Evolutionary conservation across 1,140 invertebrate species (phyloP).

Genomic region (Lepidurus apus): DNA sequence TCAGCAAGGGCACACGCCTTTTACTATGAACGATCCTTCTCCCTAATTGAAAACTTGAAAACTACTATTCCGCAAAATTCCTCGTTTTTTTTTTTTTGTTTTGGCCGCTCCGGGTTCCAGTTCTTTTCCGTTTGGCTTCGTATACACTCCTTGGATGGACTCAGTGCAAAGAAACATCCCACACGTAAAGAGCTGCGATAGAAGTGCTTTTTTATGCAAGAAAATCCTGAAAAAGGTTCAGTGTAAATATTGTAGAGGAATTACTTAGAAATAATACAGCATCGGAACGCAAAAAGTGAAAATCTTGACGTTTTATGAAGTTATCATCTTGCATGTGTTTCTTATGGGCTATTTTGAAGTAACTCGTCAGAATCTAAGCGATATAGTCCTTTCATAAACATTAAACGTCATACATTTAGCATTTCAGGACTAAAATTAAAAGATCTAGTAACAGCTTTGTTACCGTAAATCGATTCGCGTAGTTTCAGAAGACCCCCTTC

Average conservation of each 20-base stretch:
- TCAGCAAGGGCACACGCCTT: constrained; percentile 25
- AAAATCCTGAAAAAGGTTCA: background rate
- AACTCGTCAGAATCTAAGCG: too few species aligned
- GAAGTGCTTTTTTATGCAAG: constrained; percentile 19
- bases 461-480: too few species aligned
- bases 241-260: constrained; percentile 19
- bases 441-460: too few species aligned
- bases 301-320: background rate
- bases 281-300: background rate
- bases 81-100: background rate
- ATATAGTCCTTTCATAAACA: too few species aligned
- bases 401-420: too few species aligned
- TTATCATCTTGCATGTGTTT: background rate
- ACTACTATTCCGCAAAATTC: background rate
- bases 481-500: too few species aligned
- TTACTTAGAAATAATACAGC: constrained; percentile 19
- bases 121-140: constrained; percentile 18
- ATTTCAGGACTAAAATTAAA: too few species aligned
- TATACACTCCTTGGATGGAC: constrained; percentile 15
- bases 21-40: constrained; percentile 29
- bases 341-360: background rate
- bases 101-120: background rate
- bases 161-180: constrained; percentile 10
- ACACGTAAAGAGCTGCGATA: constrained; percentile 21
- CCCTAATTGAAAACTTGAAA: constrained; percentile 1